Base-by-base conservation (phyloP, 2,797 vertebrate genomes). In the Darevskia mixta region DNA sequence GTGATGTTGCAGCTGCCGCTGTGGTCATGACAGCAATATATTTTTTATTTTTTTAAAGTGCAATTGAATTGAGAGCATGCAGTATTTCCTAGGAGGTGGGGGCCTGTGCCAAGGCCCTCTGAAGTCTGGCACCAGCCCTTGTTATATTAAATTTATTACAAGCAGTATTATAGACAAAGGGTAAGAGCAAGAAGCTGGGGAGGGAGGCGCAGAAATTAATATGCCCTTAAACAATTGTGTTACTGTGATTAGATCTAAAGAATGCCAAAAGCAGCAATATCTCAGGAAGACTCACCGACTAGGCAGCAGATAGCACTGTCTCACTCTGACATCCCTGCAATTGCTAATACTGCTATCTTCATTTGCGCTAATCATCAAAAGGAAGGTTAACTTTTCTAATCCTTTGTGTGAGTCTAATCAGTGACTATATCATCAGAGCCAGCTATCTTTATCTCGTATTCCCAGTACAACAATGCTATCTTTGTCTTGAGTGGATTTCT, bases 371-470 rank as follows among this genome's bases (percentile, higher is more conserved):
- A 64, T 80, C 78, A 80, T 80, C 83, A 69, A 83, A 78, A 71
- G 75, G 72, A 66, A 83, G 81, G 87, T 71, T 88, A 88, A 83
- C 83, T 80, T 85, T 73, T 38, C 67, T 75, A 73, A 85, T 85
- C 82, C 77, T 83, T 29, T 23, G 88, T 55, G 3, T 4, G 86
- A 0, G 66, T n/a, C 23, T 77, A 86, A 78, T 89, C 81, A 58
- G 73, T 8, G 49, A 45, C 75, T 82, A 0, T 13, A 23, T 13
- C 6, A 27, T 72, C 2, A 1, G 29, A 83, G 10, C 17, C 38
- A 0, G 27, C 2, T 0, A 72, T 66, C 85, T 72, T 82, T 43
- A 3, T 29, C 64, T 85, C 5, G 11, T 66, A 2, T 49, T 17
- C 73, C 4, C 41, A 78, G 11, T 75, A 45, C 8, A n/a, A 17